Evolutionary conservation across 1,140 invertebrate genomes (phyloP).

Genomic region (Pseudomyrmex dendroicus): DNA sequence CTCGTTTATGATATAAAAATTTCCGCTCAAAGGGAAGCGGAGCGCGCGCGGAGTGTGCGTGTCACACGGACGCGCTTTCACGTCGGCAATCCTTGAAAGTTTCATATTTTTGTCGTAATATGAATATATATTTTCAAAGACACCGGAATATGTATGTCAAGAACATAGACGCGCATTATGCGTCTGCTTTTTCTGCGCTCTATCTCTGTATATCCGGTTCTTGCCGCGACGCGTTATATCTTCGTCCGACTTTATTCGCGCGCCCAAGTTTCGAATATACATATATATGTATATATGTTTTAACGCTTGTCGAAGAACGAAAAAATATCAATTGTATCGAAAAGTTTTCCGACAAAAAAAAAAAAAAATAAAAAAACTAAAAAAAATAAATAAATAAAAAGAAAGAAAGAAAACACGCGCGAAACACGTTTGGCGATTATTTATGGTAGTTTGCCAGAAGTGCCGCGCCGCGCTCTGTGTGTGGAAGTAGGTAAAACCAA

Average conservation of each 20-base stretch:
- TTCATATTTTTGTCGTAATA: constrained; percentile 59
- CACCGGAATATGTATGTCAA: constrained; percentile 47
- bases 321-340: too few relatives aligned
- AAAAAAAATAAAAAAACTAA: too few relatives aligned
- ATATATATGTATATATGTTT: too few relatives aligned
- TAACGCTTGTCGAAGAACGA: too few relatives aligned
- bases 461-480: neutral
- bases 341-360: too few relatives aligned
- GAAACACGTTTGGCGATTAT: neutral
- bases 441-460: neutral
- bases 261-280: constrained; percentile 1
- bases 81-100: constrained; percentile 50
- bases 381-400: too few relatives aligned
- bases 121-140: constrained; percentile 62
- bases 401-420: too few relatives aligned
- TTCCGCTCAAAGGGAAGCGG: constrained; percentile 35
- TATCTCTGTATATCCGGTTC: neutral
- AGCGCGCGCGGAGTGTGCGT: neutral
- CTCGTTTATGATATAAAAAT: constrained; percentile 57
- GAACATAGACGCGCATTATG: constrained; percentile 27
- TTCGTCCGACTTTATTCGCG: constrained; percentile 27
- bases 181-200: neutral
- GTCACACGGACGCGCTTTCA: constrained; percentile 38
- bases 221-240: constrained; percentile 17
- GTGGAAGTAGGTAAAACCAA: neutral